Conservation (phyloP, 2,797 vertebrate species). For the Setipinna tenuifilis region DNA sequence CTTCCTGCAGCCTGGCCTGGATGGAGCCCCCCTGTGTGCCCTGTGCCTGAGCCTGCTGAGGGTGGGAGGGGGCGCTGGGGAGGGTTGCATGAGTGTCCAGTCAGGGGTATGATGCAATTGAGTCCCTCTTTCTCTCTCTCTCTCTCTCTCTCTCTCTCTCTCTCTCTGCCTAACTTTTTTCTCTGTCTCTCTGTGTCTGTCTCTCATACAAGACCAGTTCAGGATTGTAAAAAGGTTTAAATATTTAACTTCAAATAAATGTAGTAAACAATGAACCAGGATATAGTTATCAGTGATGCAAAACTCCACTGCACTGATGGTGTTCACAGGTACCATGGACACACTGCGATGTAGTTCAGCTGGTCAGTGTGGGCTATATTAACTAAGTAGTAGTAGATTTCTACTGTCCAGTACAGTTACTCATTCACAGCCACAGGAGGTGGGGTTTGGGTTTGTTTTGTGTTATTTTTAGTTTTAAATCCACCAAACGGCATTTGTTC, state of each 20-base stretch:
- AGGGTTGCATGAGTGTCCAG: background rate
- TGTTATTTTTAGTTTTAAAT: background rate
- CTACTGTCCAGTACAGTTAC: background rate
- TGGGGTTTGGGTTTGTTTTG: background rate
- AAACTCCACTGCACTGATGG: background rate
- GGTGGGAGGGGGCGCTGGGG: no score
- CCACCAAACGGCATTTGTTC: constrained; percentile 8
- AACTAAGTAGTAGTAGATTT: background rate
- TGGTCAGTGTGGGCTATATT: background rate
- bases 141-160: background rate
- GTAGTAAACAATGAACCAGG: background rate
- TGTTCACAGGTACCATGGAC: no score
- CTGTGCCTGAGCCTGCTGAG: background rate
- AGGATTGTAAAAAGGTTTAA: background rate
- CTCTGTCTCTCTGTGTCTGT: background rate
- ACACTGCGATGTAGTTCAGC: background rate
- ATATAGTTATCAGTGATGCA: background rate
- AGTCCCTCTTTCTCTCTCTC: background rate
- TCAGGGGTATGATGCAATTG: constrained; percentile 20
- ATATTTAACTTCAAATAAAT: background rate
- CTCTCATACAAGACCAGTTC: background rate
- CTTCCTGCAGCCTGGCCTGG: constrained; percentile 36
- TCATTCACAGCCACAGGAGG: background rate
- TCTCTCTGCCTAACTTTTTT: background rate
- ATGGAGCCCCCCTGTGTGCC: constrained; percentile 22